Base-by-base conservation (phyloP, 1,140 invertebrate species). In the Cecropterus lyciades region DNA sequence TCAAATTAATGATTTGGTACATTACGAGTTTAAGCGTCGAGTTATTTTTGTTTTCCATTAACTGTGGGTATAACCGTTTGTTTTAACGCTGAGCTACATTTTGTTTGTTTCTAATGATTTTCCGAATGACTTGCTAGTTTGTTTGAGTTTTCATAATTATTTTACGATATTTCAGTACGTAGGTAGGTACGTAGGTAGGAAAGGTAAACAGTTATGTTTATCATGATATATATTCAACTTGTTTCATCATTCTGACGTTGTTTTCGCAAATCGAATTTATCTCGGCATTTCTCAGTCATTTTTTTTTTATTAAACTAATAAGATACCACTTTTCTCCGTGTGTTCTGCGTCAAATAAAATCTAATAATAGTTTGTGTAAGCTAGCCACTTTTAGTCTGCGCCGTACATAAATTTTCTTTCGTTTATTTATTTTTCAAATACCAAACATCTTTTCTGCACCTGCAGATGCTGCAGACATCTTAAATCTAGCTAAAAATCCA, bases 11-110 rank as follows among this genome's bases (percentile, higher is more conserved):
- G 75, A 72, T 52, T 75, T 64, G 75, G 17, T 70, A 69, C 70
- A 72, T 67, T 75, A 74, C 20, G 20, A 20, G 20, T 20, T 20
- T 68, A 72, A 71, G 73, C 70, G 71, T 30, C 59, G 65, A 67
- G 79, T 73, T 83, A 82, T 83, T 81, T 75, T 79, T 71, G 72
- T 79, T 74, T 60, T 65, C 71, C 70, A 79, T 82, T 78, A 85
- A 78, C 40, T 52, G 52, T 63, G 42, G 51, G 40, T 49, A 69
- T 55, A 46, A 42, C 30, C 33, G 55, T 27, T 14, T n/a, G 40
- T 43, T 14, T 43, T 14, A 14, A 43, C 5, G 6, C 40, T 14
- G 13, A n/a, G 13, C 13, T 14, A 14, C 40, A 14, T 13, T 43
- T 14, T 5, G 40, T 37, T 37, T 3, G 9, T 37, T 11, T n/a